Evolutionary conservation across 2,113 vertebrate species (phyloP).

Genomic region (Numenius arquata): DNA sequence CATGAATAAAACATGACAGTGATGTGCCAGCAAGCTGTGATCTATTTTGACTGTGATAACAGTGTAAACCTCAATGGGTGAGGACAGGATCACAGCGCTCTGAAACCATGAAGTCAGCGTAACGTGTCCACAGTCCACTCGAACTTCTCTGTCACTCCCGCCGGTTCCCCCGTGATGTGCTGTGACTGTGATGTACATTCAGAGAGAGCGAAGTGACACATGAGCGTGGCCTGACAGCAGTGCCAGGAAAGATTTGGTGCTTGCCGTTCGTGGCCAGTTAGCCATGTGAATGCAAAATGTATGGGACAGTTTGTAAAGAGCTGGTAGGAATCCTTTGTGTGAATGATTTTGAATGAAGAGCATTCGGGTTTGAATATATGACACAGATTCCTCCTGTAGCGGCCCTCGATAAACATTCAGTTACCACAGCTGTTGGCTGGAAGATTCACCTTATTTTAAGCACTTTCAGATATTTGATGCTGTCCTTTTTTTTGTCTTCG

Average conservation of each 20-base stretch:
- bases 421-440: neutral
- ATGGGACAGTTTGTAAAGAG: slow-evolving; percentile 15
- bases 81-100: slow-evolving; percentile 38
- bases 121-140: neutral
- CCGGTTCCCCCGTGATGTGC: neutral
- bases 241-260: slow-evolving; percentile 36
- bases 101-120: slow-evolving; percentile 57
- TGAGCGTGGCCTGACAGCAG: neutral
- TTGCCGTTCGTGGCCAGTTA: neutral
- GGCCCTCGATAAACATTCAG: neutral
- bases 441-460: slow-evolving; percentile 4
- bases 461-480: neutral
- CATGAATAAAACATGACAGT: slow-evolving; percentile 64
- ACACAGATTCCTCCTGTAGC: neutral
- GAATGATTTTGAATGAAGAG: neutral
- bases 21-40: slow-evolving; percentile 44
- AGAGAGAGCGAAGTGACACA: neutral
- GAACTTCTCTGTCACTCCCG: neutral
- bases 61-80: slow-evolving; percentile 39
- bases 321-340: neutral
- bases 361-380: neutral
- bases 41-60: slow-evolving; percentile 59
- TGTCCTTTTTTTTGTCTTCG: neutral
- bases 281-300: slow-evolving; percentile 6
- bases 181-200: slow-evolving; percentile 32